Evolutionary conservation across 2,888 invertebrate genomes (phyloP).

Genomic region (Chaitophorus viminalis): DNA sequence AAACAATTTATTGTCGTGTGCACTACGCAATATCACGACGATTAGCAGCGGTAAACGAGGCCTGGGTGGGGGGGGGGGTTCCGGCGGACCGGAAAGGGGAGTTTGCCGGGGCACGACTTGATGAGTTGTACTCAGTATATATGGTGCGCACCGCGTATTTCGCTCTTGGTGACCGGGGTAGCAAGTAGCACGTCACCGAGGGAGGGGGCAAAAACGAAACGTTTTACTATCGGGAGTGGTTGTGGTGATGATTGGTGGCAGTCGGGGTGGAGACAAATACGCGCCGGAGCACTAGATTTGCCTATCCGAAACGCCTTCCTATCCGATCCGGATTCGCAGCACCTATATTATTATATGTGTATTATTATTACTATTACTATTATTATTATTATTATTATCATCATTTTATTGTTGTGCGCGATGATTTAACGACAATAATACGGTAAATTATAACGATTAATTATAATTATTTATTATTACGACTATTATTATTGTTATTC

Average conservation of each 20-base stretch:
- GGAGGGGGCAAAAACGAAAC: not conserved
- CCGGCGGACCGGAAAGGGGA: not conserved
- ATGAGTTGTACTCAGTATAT: not conserved
- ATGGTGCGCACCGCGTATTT: not conserved
- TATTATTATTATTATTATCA: not conserved
- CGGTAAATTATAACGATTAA: not conserved
- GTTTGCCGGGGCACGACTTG: not conserved
- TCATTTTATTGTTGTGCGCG: not conserved
- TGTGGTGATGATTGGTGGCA: too few species aligned
- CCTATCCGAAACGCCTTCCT: conserved; percentile 46
- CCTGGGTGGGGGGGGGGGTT: too few species aligned
- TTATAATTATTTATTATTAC: not conserved
- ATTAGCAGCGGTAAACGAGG: not conserved
- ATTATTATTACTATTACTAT: too few species aligned
- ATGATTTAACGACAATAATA: not conserved
- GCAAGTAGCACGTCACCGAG: not conserved
- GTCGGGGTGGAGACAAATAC: not conserved
- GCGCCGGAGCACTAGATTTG: conserved; percentile 31
- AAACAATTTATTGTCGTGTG: not conserved
- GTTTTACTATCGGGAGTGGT: not conserved
- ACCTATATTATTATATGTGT: too few species aligned
- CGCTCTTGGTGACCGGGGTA: too few species aligned
- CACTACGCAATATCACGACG: not conserved
- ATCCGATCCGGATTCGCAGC: not conserved
- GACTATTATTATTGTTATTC: not conserved